Evolutionary conservation across 2,888 invertebrate species (phyloP).

Genomic region (Dynastes hyllus): DNA sequence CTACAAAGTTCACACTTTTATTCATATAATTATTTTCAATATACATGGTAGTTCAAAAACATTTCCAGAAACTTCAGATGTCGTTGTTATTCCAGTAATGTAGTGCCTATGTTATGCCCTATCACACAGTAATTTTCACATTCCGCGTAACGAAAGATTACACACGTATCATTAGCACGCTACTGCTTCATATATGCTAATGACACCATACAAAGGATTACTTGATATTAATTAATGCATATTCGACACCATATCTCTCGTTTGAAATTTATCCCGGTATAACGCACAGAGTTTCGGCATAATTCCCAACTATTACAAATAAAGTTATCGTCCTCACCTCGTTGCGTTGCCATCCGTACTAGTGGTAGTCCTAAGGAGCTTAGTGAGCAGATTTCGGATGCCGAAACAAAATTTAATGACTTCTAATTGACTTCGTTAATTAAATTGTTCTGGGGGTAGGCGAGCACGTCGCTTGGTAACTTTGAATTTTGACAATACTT

Average conservation of each 20-base stretch:
- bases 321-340: slow-evolving; percentile 8
- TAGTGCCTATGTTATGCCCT: not conserved
- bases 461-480: not conserved
- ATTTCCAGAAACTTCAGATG: no score
- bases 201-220: not conserved
- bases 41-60: no score
- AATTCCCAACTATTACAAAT: slow-evolving; percentile 18
- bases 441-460: slow-evolving; percentile 21
- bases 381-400: slow-evolving; percentile 19
- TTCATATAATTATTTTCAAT: no score
- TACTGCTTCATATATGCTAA: no score
- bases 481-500: slow-evolving; percentile 33
- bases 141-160: no score
- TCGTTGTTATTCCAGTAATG: no score
- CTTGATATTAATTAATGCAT: slow-evolving; percentile 9
- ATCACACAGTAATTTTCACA: not conserved
- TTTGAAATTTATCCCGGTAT: not conserved
- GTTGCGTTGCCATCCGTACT: not conserved
- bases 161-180: no score
- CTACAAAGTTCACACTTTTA: no score
- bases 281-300: not conserved
- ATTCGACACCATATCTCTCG: not conserved
- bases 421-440: slow-evolving; percentile 43
- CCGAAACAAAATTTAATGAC: slow-evolving; percentile 45
- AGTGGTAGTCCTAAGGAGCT: slow-evolving; percentile 8